These are phyloP conservation scores for Prunella strophiata DNA, from an alignment of 2,797 vertebrate genomes.

Conservation along the genomic window DNA sequence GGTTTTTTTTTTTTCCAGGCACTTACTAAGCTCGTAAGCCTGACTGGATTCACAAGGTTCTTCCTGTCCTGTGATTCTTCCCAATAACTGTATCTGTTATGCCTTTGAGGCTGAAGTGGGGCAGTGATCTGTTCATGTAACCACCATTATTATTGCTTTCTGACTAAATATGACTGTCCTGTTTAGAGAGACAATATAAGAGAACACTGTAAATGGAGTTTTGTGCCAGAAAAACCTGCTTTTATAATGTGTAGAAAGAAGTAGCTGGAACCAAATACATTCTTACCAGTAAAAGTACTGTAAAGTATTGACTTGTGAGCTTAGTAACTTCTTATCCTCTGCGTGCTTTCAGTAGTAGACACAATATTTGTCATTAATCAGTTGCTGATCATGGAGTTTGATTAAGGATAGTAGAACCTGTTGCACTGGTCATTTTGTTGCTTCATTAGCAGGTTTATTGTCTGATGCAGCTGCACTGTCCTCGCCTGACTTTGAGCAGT, in stretches of 20 bases:
- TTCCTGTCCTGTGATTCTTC: neutral
- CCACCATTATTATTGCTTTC: neutral
- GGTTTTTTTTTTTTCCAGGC: neutral
- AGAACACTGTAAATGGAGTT: neutral
- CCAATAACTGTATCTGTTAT: neutral
- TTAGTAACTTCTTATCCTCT: neutral
- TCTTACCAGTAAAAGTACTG: neutral
- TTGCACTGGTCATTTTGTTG: constrained; percentile 3
- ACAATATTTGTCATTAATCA: neutral
- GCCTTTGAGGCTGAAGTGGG: neutral
- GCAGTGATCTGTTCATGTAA: neutral
- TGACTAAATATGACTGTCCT: neutral
- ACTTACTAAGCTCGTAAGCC: neutral
- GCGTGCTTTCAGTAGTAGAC: neutral
- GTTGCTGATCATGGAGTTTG: neutral
- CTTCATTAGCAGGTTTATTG: neutral
- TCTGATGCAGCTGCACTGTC: neutral
- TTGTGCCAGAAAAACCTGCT: neutral
- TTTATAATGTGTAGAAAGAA: neutral
- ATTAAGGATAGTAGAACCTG: neutral
- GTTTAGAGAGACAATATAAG: neutral
- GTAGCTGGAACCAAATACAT: neutral
- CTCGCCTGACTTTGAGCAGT: neutral
- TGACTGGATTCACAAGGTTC: neutral
- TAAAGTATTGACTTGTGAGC: neutral